These are phyloP conservation scores for Pelodiscus sinensis DNA, from an alignment of 2,113 vertebrate species.

Conservation along the genomic window DNA sequence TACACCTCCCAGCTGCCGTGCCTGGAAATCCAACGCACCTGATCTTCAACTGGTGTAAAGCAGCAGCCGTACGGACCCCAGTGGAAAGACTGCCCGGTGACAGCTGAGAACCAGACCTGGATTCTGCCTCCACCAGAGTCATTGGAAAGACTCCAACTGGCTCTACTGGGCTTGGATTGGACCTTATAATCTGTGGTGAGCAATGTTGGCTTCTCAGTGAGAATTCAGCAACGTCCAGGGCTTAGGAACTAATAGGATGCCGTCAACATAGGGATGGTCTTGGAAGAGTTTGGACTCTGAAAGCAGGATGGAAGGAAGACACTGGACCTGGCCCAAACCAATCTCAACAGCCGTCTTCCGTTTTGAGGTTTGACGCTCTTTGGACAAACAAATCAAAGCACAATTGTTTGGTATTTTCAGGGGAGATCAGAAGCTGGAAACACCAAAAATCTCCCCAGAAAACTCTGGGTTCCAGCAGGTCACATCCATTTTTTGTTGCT, in stretches of 20 bases:
- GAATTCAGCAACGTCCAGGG: background rate
- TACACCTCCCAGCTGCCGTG: too few relatives aligned
- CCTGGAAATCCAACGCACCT: background rate
- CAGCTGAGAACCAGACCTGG: background rate
- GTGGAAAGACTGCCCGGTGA: background rate
- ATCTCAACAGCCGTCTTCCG: background rate
- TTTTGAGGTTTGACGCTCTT: background rate
- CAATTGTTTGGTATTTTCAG: background rate
- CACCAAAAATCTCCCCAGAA: background rate
- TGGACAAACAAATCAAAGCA: background rate
- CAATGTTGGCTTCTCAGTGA: background rate
- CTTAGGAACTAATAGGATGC: too few relatives aligned
- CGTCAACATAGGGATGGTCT: too few relatives aligned
- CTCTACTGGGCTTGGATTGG: background rate
- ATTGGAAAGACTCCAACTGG: background rate
- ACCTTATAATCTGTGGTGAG: background rate
- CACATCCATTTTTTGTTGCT: background rate
- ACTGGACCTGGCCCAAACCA: background rate
- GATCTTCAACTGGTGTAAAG: background rate
- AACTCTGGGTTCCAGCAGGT: accelerated
- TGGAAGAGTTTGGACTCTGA: background rate
- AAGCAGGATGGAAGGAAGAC: background rate
- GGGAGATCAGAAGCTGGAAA: background rate
- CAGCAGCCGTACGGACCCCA: background rate
- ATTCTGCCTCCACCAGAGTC: background rate